A percentile compares a stretch with the other conserved stretches of the same genome.
phyloP scores from a whole-genome alignment of 2,888 invertebrate genomes.

The Habrosyne pyritoides region DNA sequence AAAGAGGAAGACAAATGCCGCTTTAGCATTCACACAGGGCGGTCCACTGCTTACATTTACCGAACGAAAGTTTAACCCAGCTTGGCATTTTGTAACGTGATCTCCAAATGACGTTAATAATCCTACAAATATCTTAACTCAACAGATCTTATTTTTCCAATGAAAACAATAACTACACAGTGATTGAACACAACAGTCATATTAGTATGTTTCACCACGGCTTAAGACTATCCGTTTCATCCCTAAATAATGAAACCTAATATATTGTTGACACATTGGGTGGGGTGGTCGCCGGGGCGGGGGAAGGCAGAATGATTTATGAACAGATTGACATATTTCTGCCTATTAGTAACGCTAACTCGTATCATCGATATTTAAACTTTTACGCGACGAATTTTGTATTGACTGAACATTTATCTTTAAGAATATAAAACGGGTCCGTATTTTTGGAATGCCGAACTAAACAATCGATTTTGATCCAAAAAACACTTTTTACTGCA shows the following conservation, averaged over 20 bases:
- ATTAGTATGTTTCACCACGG: not conserved
- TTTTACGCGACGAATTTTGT: conserved; percentile 4
- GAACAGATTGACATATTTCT: conserved; percentile 65
- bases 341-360: conserved; percentile 53
- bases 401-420: not conserved
- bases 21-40: no score
- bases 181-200: not conserved
- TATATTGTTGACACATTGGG: conserved; percentile 67
- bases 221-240: conserved; percentile 25
- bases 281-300: conserved; percentile 27
- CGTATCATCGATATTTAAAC: conserved; percentile 21
- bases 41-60: no score
- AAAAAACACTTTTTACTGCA: no score
- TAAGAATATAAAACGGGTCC: not conserved
- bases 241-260: conserved; percentile 65
- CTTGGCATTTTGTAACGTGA: no score
- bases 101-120: no score
- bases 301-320: conserved; percentile 65
- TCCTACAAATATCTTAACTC: no score
- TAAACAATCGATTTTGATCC: no score
- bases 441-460: no score
- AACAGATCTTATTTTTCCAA: no score
- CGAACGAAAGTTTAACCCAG: no score
- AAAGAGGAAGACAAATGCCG: no score
- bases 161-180: not conserved